A percentile compares a stretch with the other conserved stretches of the same genome.
phyloP scores from a whole-genome alignment of 2,797 vertebrate species.

The Pipistrellus pygmaeus region DNA sequence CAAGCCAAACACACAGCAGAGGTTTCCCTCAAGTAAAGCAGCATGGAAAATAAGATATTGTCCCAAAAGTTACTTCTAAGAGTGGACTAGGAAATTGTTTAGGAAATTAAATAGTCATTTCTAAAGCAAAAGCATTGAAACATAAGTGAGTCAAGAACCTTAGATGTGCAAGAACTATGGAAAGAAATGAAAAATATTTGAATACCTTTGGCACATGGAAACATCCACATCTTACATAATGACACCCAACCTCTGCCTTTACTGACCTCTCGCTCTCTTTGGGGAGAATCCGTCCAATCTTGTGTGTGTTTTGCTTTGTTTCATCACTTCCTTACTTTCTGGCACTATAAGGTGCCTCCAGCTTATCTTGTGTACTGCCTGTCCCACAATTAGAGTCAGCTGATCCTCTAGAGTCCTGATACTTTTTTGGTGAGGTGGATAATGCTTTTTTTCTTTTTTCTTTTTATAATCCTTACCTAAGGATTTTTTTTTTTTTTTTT shows the following conservation, averaged over 20 bases:
- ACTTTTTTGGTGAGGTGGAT: neutral
- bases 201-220: neutral
- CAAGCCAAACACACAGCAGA: neutral
- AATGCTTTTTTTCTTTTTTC: neutral
- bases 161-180: neutral
- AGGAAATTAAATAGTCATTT: neutral
- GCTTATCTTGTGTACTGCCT: neutral
- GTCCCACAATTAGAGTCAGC: neutral
- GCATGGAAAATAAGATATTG: neutral
- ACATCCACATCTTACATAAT: neutral
- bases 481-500: too few species aligned
- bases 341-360: rapidly evolving
- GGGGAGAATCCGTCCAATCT: neutral
- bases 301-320: neutral
- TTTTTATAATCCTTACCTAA: too few species aligned
- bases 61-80: neutral
- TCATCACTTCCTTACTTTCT: neutral
- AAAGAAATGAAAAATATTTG: neutral
- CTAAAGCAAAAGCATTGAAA: neutral
- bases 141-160: neutral
- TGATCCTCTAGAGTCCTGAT: neutral
- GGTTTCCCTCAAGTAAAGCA: neutral
- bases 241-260: neutral
- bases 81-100: neutral
- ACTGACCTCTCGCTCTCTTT: neutral